A percentile compares a stretch with the other conserved stretches of the same genome.
These are phyloP conservation scores for Biston stratarius DNA, from an alignment of 2,888 invertebrate genomes.

Conservation along the genomic window DNA sequence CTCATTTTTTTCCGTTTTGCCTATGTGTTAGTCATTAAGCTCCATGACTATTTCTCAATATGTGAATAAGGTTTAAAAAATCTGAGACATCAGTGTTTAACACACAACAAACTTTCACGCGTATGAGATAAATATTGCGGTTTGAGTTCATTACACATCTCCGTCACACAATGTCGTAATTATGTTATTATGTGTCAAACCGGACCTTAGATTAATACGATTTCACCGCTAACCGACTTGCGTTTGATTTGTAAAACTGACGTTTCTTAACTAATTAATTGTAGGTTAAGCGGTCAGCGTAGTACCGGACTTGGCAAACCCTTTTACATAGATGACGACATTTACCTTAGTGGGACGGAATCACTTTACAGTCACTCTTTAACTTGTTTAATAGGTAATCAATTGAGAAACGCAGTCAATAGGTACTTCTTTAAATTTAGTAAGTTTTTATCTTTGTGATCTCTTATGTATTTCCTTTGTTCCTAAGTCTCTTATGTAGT, in stretches of 20 bases:
- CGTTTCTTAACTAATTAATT: conserved; percentile 39
- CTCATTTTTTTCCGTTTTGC: neutral
- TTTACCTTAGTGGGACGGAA: conserved; percentile 23
- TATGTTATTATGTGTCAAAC: conserved; percentile 38
- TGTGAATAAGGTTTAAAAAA: conserved; percentile 5
- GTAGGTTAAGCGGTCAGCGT: conserved; percentile 41
- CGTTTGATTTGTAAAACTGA: conserved; percentile 37
- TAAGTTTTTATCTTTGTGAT: neutral
- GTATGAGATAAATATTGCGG: conserved; percentile 33
- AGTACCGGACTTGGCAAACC: conserved; percentile 35
- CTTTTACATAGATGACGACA: conserved; percentile 28
- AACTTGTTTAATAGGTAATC: conserved; percentile 10
- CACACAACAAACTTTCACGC: conserved; percentile 34
- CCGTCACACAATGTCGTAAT: conserved; percentile 34
- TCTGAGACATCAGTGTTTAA: conserved; percentile 12
- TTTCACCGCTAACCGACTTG: conserved; percentile 38
- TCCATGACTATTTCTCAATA: conserved; percentile 2
- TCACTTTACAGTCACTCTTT: conserved; percentile 4
- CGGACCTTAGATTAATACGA: conserved; percentile 34
- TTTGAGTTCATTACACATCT: conserved; percentile 30
- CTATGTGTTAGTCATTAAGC: conserved; percentile 1
- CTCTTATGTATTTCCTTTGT: neutral
- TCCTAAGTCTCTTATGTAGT: too few relatives aligned
- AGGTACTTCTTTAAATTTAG: neutral
- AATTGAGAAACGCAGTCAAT: conserved; percentile 11